These are phyloP conservation scores for Zaprionus ornatus DNA, from an alignment of 1,140 invertebrate species.

Conservation along the genomic window DNA sequence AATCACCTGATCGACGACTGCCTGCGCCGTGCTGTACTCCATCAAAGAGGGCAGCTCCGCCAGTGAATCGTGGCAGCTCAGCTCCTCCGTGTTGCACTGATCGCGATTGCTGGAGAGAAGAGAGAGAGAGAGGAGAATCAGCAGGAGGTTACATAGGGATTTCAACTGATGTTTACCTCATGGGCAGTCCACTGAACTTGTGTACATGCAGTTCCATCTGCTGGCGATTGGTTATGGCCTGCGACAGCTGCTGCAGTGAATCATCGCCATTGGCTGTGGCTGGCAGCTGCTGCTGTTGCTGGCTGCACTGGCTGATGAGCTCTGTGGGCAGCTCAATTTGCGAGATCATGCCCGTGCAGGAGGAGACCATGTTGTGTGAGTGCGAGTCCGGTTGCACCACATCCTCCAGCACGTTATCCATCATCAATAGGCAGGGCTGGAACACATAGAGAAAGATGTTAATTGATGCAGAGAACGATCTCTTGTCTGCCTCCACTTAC, in stretches of 20 bases:
- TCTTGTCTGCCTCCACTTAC: background rate
- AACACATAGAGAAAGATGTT: background rate
- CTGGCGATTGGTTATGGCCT: conserved; percentile 87
- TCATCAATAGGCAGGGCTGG: conserved; percentile 88
- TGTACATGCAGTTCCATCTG: conserved; percentile 82
- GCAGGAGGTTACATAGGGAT: background rate
- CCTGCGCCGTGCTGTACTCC: conserved; percentile 83
- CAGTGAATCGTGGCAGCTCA: conserved; percentile 79
- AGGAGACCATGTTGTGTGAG: conserved; percentile 89
- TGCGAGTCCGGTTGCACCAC: conserved; percentile 87
- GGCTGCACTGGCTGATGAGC: conserved; percentile 67
- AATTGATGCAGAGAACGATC: background rate
- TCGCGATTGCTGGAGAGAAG: conserved; percentile 59
- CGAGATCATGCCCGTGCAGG: conserved; percentile 82
- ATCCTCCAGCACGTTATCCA: conserved; percentile 89
- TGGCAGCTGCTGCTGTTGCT: conserved; percentile 35
- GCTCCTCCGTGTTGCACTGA: conserved; percentile 78
- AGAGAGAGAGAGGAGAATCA: background rate
- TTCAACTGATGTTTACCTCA: conserved; percentile 55
- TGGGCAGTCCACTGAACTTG: conserved; percentile 61
- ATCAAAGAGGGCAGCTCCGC: conserved; percentile 83
- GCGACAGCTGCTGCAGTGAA: conserved; percentile 88
- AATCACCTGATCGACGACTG: conserved; percentile 89
- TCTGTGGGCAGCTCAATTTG: conserved; percentile 82
- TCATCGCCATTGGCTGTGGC: conserved; percentile 84